These are phyloP conservation scores for Polymixis flavicincta DNA, from an alignment of 2,888 invertebrate species.

Conservation along the genomic window DNA sequence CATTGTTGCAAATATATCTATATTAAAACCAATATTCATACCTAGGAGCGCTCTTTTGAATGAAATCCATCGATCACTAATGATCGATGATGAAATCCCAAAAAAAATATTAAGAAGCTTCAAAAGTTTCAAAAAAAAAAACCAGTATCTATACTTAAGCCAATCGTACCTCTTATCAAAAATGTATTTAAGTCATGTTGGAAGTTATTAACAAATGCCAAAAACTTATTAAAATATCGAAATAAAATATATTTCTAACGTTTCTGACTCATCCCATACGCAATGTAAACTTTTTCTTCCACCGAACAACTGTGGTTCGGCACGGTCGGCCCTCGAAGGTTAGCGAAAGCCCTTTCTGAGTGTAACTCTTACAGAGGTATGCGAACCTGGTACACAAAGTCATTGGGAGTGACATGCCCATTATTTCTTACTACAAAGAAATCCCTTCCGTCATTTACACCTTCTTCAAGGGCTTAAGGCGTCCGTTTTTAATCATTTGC, in stretches of 20 bases:
- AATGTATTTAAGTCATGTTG: not conserved
- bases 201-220: not conserved
- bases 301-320: conserved; percentile 1
- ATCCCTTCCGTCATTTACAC: conserved; percentile 87
- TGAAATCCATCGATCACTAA: too few relatives aligned
- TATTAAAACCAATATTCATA: not conserved
- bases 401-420: conserved; percentile 91
- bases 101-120: not conserved
- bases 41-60: not conserved
- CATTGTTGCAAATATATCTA: not conserved
- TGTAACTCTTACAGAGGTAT: conserved; percentile 72
- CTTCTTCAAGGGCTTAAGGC: conserved; percentile 69
- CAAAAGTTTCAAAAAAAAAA: not conserved
- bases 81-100: too few relatives aligned
- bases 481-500: conserved; percentile 69
- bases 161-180: not conserved
- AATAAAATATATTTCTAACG: not conserved
- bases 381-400: conserved; percentile 88
- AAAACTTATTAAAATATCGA: not conserved
- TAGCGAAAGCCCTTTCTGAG: conserved; percentile 69
- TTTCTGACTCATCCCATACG: not conserved
- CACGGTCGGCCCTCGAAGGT: conserved; percentile 36
- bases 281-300: conserved; percentile 3
- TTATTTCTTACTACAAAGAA: conserved; percentile 87
- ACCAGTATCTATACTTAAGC: not conserved